These are phyloP conservation scores for Chrysochloris asiatica DNA, from an alignment of 2,113 vertebrate genomes.

Conservation along the genomic window DNA sequence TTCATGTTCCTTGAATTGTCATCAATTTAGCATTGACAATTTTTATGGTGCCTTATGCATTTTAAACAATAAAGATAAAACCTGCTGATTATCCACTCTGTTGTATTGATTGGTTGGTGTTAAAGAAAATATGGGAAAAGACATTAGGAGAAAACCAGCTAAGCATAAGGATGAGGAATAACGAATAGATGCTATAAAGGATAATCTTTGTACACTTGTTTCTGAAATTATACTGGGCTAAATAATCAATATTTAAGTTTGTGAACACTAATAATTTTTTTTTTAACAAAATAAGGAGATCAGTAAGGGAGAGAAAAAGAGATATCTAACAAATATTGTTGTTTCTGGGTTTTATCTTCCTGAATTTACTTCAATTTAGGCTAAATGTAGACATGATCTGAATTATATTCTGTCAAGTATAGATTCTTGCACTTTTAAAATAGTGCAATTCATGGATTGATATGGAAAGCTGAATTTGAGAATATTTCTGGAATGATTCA, in stretches of 20 bases:
- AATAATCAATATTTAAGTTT: neutral
- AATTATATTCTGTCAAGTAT: neutral
- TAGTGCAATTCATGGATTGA: neutral
- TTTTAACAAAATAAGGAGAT: neutral
- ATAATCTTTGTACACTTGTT: neutral
- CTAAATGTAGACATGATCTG: neutral
- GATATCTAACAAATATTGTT: neutral
- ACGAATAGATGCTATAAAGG: neutral
- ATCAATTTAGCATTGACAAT: conserved; percentile 30
- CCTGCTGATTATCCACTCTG: neutral
- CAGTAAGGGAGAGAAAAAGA: neutral
- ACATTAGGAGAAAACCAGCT: neutral
- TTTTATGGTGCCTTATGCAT: conserved; percentile 17
- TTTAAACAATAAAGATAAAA: conserved; percentile 55
- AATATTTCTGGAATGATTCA: neutral
- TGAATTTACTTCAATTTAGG: conserved; percentile 36
- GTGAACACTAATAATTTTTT: neutral
- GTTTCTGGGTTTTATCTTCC: neutral
- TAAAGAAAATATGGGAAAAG: conserved; percentile 11
- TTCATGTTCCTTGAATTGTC: conserved; percentile 54
- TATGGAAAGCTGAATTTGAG: conserved; percentile 14
- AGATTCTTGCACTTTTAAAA: neutral
- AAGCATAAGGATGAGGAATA: neutral
- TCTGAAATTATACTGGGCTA: neutral
- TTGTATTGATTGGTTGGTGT: neutral